Evolutionary conservation across 64 coral and sea anemone species (phyloP).

Genomic region (Stichodactyla helianthus): DNA sequence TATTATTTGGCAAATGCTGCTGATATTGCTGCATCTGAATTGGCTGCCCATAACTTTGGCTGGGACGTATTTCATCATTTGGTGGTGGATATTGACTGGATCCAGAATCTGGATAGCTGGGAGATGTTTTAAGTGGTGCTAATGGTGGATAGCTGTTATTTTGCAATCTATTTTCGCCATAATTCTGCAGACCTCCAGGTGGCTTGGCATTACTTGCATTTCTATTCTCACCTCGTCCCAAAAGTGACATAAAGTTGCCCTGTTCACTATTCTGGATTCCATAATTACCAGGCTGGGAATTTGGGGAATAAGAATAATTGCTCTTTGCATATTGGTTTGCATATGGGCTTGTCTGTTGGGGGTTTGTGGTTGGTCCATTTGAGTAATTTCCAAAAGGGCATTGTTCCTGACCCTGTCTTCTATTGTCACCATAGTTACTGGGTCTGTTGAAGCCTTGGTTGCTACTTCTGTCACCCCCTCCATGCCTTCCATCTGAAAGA

Average conservation of each 20-base stretch:
- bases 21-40: not conserved
- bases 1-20: not conserved
- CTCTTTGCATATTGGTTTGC: not conserved
- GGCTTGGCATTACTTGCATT: not conserved
- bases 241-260: not conserved
- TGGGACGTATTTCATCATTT: not conserved
- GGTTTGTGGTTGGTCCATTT: not conserved
- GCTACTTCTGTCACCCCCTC: not conserved
- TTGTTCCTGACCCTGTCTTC: not conserved
- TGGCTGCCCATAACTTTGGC: not conserved
- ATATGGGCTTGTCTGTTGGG: not conserved
- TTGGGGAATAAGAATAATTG: not conserved
- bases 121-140: not conserved
- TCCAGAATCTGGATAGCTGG: not conserved
- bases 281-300: not conserved
- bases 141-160: not conserved
- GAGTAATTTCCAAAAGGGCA: not conserved
- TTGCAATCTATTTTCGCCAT: not conserved
- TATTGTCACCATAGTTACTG: not conserved
- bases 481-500: not conserved
- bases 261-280: not conserved
- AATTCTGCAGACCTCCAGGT: not conserved
- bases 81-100: not conserved
- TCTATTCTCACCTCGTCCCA: slow-evolving; percentile 6
- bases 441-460: not conserved